Base-by-base conservation (phyloP, 2,113 vertebrate species). In the Melanostigma gelatinosum region DNA sequence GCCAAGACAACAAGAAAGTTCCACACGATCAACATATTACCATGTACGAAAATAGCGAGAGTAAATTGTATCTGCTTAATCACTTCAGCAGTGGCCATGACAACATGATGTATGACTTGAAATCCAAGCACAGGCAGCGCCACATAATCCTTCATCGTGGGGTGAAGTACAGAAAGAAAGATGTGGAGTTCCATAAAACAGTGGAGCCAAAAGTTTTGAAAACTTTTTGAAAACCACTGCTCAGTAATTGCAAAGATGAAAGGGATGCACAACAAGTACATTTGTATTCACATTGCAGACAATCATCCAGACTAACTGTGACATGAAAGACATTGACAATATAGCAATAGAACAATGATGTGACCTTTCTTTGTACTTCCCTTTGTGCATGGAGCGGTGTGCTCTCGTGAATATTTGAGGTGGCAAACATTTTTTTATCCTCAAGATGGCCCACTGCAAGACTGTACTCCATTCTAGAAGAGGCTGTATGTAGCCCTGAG, bases 401-500 rank as follows among this genome's bases (percentile, higher is more conserved):
- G 0, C 6, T 29, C 12, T 10, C 40, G 50, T 63, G 32, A 68
- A 81, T 81, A 68, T 80, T 57, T 74, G 2, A 76, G 55, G 13
- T 20, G 2, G 36, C 29, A 63, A 57, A 72, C 22, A 61, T 12
- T 0, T 82, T 82, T 38, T 67, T 42, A 65, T 27, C 27, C 22
- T 79, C 7, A 57, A 75, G 24, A 11, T 62, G 68, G 22, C 52
- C 27, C 32, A 62, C 8, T 3, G 42, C 8, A 52, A 29, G 3
- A 50, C 67, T 63, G 38, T 13, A 32, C 63, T 77, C 55, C 6
- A 34, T 52, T 81, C 18, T 9, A 77, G 29, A 36, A 63, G 55
- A 73, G 34, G 73, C 70, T 55, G 8, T 3, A n/a, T 55, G 70
- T 57, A 48, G 82, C 57, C 82, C 82, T 61, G 16, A 24, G 75